Conservation (phyloP, 2,888 invertebrate genomes). For the Pegoplata infirma region DNA sequence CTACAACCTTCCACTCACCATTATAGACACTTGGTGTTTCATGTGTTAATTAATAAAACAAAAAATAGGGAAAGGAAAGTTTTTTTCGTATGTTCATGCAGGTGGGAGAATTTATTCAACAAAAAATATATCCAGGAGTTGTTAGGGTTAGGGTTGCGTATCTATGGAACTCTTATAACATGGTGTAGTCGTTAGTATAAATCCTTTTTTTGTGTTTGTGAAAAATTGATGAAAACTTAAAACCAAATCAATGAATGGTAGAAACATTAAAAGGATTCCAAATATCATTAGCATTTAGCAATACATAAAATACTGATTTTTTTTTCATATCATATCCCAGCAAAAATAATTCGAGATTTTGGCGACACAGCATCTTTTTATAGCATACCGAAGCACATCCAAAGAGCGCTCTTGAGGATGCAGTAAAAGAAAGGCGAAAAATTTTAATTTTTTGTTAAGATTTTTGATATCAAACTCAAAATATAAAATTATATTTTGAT, state of each 20-base stretch:
- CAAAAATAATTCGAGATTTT: too few relatives aligned
- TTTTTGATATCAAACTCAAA: too few relatives aligned
- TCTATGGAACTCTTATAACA: slow-evolving; percentile 7
- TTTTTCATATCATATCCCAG: too few relatives aligned
- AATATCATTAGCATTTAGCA: slow-evolving; percentile 54
- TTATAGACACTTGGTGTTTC: slow-evolving; percentile 15
- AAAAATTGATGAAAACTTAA: slow-evolving; percentile 58
- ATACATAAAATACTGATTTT: slow-evolving; percentile 33
- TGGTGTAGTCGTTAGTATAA: background rate
- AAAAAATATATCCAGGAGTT: background rate
- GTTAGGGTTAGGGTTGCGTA: slow-evolving; percentile 44
- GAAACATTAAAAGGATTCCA: slow-evolving; percentile 41
- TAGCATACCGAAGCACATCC: too few relatives aligned
- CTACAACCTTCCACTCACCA: slow-evolving; percentile 1
- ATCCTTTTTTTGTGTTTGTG: slow-evolving; percentile 12
- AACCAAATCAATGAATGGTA: slow-evolving; percentile 35
- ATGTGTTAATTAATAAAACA: slow-evolving; percentile 60
- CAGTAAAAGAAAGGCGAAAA: too few relatives aligned
- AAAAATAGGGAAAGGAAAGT: background rate
- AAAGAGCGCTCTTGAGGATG: too few relatives aligned
- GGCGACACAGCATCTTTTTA: too few relatives aligned
- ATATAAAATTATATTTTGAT: too few relatives aligned
- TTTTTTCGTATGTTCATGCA: slow-evolving; percentile 12
- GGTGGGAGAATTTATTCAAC: slow-evolving; percentile 16
- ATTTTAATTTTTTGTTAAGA: too few relatives aligned